Conservation (phyloP, 2,888 invertebrate genomes). For the Alloplasta piceator region DNA sequence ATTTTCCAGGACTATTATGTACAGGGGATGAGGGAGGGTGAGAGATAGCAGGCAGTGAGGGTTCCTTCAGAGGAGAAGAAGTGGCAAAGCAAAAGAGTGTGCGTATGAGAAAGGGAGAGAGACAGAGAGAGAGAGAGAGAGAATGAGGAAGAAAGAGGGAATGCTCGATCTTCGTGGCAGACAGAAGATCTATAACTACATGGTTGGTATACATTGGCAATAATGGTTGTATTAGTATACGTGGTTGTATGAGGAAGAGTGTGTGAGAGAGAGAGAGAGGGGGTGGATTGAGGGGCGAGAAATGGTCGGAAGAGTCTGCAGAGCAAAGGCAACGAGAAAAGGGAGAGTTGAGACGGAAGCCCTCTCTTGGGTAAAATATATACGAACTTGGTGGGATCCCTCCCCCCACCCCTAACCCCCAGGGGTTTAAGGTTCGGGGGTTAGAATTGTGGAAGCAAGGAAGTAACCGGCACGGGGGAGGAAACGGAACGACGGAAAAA, state of each 20-base stretch:
- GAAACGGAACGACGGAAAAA: conserved; percentile 52
- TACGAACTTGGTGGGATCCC: conserved; percentile 51
- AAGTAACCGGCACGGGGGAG: conserved; percentile 53
- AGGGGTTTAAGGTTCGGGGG: conserved; percentile 22
- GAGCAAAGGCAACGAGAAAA: conserved; percentile 54
- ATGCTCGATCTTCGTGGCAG: conserved; percentile 51
- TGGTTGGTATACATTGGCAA: conserved; percentile 47
- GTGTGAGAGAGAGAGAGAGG: conserved; percentile 50
- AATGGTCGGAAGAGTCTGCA: conserved; percentile 5
- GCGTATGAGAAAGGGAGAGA: conserved; percentile 36
- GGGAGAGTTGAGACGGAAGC: conserved; percentile 64
- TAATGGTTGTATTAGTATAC: conserved; percentile 45
- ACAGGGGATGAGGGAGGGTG: neutral
- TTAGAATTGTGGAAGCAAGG: conserved; percentile 46
- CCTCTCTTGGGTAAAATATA: conserved; percentile 65
- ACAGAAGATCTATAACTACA: conserved; percentile 54
- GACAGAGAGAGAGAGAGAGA: conserved; percentile 51
- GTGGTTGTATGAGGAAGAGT: conserved; percentile 52
- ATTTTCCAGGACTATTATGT: conserved; percentile 2
- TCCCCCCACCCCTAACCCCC: neutral
- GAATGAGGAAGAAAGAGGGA: conserved; percentile 52
- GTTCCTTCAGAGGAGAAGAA: conserved; percentile 40
- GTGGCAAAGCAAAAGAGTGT: conserved; percentile 39
- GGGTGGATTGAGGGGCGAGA: conserved; percentile 46
- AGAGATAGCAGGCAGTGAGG: conserved; percentile 25